phyloP scores from a whole-genome alignment of 2,797 vertebrate species.

The Nannoperca obscura region DNA sequence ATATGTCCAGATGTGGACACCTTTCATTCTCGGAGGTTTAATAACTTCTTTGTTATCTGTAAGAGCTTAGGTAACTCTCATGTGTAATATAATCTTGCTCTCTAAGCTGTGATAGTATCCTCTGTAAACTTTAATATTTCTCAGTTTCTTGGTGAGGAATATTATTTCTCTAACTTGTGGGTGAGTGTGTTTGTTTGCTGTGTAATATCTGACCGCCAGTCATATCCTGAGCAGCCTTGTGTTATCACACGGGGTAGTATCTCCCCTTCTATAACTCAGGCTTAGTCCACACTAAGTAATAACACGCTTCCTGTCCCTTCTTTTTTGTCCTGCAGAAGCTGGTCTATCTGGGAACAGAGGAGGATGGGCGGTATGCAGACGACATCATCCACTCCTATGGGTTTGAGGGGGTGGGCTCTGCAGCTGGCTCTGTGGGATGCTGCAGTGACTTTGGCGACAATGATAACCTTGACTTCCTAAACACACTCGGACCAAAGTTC shows the following conservation, averaged over 20 bases:
- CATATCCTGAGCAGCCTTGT: constrained; percentile 59
- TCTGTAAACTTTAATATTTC: constrained; percentile 68
- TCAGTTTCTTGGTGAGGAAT: constrained; percentile 46
- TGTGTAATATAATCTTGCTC: constrained; percentile 57
- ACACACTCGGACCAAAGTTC: constrained; percentile 94
- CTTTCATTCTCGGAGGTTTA: constrained; percentile 59
- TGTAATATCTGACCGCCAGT: constrained; percentile 66
- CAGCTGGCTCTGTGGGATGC: constrained; percentile 92
- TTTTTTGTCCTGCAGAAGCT: constrained; percentile 84
- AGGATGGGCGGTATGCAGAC: constrained; percentile 85
- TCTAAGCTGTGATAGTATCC: constrained; percentile 44
- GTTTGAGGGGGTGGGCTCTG: constrained; percentile 91
- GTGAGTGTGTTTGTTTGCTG: constrained; percentile 37
- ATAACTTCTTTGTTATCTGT: constrained; percentile 57
- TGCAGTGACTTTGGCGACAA: constrained; percentile 89
- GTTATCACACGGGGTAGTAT: constrained; percentile 34
- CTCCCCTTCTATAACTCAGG: constrained; percentile 24
- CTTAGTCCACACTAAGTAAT: constrained; percentile 33
- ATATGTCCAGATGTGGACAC: constrained; percentile 16
- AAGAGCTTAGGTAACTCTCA: constrained; percentile 40
- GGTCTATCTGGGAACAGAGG: constrained; percentile 81
- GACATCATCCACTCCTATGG: constrained; percentile 88
- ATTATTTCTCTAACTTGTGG: constrained; percentile 37
- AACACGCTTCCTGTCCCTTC: constrained; percentile 34
- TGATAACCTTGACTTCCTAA: constrained; percentile 89